Base-by-base conservation (phyloP, 2,113 vertebrate genomes). In the Phylloscopus trochiloides region DNA sequence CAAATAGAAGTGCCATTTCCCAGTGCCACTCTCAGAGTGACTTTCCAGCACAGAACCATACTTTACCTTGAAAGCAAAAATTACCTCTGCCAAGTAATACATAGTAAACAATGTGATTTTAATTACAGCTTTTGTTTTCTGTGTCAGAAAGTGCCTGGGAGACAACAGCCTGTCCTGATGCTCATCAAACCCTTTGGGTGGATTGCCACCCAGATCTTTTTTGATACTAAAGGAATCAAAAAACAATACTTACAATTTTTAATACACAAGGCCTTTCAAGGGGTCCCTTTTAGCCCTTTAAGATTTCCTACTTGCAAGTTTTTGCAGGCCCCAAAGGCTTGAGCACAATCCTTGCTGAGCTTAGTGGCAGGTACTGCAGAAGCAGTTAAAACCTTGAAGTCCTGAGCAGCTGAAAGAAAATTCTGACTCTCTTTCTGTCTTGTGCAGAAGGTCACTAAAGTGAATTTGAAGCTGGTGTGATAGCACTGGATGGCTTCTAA, bases 361-460 rank as follows among this genome's bases (percentile, higher is more conserved):
- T 88, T 26, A 73, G 34, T 54, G 78, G 73, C 82, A 85, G 57
- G 28, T 26, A 34, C 36, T 24, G 17, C 31, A 94, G 51, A 61
- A 88, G 50, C 43, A 90, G 86, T 80, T 71, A 93, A 96, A 95
- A 80, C 10, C 50, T 76, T 81, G 80, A 66, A 45, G 68, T 32
- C 28, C 34, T 19, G 65, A 74, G 48, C 0, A 74, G 76, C 38
- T 70, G 45, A 90, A 36, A 28, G 51, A 47, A 68, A 88, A 38
- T 9, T 31, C 79, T 80, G 71, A 40, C 13, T 63, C 50, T 18
- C 48, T 61, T 52, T 20, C 54, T 66, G 70, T 83, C 25, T 58
- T 20, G 55, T 86, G 77, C 75, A 88, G 75, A 54, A 88, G 91
- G 92, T 83, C 92, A 83, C 51, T 59, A 47, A 90, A 93, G 54